Conservation (phyloP, 2,888 invertebrate genomes). For the Hypomecis punctinalis region DNA sequence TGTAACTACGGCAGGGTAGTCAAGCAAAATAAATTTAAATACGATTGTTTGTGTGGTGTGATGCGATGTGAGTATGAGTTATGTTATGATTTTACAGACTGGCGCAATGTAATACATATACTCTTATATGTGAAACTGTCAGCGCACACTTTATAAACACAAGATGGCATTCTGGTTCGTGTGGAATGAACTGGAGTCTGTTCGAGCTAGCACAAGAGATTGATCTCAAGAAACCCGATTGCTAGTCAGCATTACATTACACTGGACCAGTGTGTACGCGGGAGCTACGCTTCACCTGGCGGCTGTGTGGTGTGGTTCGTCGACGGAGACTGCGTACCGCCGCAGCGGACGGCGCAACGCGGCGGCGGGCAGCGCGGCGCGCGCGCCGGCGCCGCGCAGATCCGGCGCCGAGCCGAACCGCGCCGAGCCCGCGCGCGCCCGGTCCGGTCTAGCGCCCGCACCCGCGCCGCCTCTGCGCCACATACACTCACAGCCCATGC, state of each 20-base stretch:
- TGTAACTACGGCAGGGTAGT: constrained; percentile 16
- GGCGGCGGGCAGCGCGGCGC: constrained; percentile 68
- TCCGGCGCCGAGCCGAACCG: constrained; percentile 87
- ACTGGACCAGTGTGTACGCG: neutral
- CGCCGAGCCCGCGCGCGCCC: constrained; percentile 46
- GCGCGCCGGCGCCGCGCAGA: constrained; percentile 73
- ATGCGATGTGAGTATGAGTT: constrained; percentile 8
- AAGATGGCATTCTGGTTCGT: too few relatives aligned
- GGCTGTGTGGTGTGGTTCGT: constrained; percentile 86
- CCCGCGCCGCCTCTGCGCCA: constrained; percentile 67
- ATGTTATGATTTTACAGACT: neutral
- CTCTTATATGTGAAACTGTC: too few relatives aligned
- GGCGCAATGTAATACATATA: neutral
- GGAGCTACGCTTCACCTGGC: constrained; percentile 65
- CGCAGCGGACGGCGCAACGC: constrained; percentile 85
- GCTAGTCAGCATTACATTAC: neutral
- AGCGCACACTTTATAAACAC: too few relatives aligned
- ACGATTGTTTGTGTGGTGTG: neutral
- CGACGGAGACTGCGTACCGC: constrained; percentile 93
- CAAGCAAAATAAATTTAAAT: constrained; percentile 27
- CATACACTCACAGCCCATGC: constrained; percentile 58
- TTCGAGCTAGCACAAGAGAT: too few relatives aligned
- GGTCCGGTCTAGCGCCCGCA: constrained; percentile 54
- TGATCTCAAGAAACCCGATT: neutral
- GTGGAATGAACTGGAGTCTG: too few relatives aligned